Base-by-base conservation (phyloP, 2,888 invertebrate genomes). In the Drosophila mimetica region DNA sequence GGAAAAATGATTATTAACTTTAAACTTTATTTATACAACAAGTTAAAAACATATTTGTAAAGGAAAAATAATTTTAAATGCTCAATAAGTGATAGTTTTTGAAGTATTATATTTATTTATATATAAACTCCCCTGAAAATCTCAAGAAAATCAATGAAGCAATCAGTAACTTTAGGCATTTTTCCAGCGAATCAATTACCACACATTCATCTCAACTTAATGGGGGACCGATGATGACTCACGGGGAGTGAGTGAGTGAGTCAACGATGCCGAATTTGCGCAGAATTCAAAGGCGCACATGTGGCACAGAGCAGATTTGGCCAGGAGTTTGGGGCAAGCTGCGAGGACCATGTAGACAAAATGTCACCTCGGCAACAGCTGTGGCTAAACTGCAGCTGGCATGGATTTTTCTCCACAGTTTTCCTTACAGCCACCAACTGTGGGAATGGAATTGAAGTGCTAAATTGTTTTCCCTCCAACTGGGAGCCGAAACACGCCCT, bases 141-240 rank as follows among this genome's bases (percentile, higher is more conserved):
- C 55, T 37, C 14, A 3, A 5, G 8, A 14, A 39, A 37, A 54
- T 13, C 28, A 39, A 57, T 55, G 57, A 55, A 57, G 57, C 20
- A 57, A 54, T 57, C 55, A 30, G 55, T 20, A 6, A n/a, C 14
- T 30, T 6, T 1, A 13, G 55, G 37, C 55, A 52, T 25, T 52
- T 42, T 50, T 36, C 59, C 59, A 34, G 16, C 5, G 61, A 61
- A 28, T 9, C 63, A 25, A 44, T 61, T 61, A 39, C 36, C 46
- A 25, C 46, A 25, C 37, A 80, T 90, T 84, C 96, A 13, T 86
- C 92, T 79, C 90, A 42, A 36, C 34, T 30, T 39, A 13, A 91
- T 95, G 34, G 90, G 93, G 48, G 96, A 96, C 14, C 28, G 14
- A 46, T 94, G 94, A 95, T 88, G 97, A 97, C 92, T 93, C 94